Evolutionary conservation across 2,888 invertebrate genomes (phyloP).

Genomic region (Heliconius ismenius): DNA sequence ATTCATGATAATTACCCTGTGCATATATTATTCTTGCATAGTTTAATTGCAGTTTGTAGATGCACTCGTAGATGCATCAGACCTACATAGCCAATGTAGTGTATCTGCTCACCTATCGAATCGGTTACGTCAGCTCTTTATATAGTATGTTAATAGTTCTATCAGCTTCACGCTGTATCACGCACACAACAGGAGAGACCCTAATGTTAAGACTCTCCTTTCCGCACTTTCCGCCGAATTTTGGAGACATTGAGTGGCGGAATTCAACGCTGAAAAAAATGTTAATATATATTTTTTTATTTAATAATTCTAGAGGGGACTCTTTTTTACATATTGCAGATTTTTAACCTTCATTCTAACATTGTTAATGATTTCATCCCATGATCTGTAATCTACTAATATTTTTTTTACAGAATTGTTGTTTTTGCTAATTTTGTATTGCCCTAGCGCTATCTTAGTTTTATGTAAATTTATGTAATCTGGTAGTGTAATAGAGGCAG

Average conservation of each 20-base stretch:
- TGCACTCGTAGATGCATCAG: constrained; percentile 49
- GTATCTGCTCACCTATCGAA: constrained; percentile 58
- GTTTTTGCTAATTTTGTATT: constrained; percentile 7
- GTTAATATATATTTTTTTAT: too few relatives aligned
- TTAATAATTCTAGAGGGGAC: constrained; percentile 45
- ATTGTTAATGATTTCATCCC: background rate
- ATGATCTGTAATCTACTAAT: background rate
- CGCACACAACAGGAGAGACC: too few relatives aligned
- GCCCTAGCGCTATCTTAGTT: constrained; percentile 18
- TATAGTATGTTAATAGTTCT: constrained; percentile 46
- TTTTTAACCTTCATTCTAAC: background rate
- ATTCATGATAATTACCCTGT: constrained; percentile 3
- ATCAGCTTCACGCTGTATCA: background rate
- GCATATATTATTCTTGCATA: constrained; percentile 11
- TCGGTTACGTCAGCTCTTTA: constrained; percentile 61
- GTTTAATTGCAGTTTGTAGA: constrained; percentile 40
- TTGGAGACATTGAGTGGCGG: too few relatives aligned
- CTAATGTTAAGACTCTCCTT: too few relatives aligned
- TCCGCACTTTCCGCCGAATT: too few relatives aligned
- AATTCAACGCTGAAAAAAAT: too few relatives aligned
- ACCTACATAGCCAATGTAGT: constrained; percentile 72
- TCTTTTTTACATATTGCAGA: constrained; percentile 31
- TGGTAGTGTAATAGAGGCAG: constrained; percentile 25
- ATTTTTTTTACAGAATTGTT: background rate
- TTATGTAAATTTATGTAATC: constrained; percentile 28